Conservation (phyloP, 2,888 invertebrate genomes). For the Nyleta sp. region DNA sequence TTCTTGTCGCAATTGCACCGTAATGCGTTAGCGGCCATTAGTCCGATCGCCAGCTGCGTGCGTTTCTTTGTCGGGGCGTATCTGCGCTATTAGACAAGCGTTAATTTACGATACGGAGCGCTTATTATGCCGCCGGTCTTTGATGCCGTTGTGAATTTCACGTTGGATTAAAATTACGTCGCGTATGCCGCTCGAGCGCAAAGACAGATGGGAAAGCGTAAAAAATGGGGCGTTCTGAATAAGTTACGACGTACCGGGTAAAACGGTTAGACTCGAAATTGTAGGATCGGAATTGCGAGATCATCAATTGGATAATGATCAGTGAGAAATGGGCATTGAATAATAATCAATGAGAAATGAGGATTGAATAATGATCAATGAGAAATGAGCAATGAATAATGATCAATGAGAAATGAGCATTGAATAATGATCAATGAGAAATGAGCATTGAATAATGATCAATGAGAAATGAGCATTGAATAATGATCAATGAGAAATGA, state of each 20-base stretch:
- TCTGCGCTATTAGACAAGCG: slow-evolving; percentile 22
- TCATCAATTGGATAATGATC: no score
- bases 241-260: slow-evolving; percentile 14
- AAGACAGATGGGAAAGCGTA: slow-evolving; percentile 17
- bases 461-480: no score
- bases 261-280: slow-evolving; percentile 10
- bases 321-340: no score
- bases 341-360: no score
- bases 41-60: slow-evolving; percentile 45
- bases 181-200: slow-evolving; percentile 7
- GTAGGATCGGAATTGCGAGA: not conserved
- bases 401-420: no score
- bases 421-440: no score
- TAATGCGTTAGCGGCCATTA: slow-evolving; percentile 52
- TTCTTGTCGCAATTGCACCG: slow-evolving; percentile 50
- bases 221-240: slow-evolving; percentile 31
- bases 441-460: no score
- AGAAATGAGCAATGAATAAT: no score
- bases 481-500: no score
- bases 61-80: slow-evolving; percentile 48
- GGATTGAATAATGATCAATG: no score
- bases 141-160: slow-evolving; percentile 20
- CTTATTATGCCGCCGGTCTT: slow-evolving; percentile 9
- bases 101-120: slow-evolving; percentile 32
- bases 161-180: slow-evolving; percentile 33